Percentiles rank a stretch among this genome's conserved stretches.
phyloP scores from a whole-genome alignment of 2,888 invertebrate genomes.

The Pegoplata infirma region DNA sequence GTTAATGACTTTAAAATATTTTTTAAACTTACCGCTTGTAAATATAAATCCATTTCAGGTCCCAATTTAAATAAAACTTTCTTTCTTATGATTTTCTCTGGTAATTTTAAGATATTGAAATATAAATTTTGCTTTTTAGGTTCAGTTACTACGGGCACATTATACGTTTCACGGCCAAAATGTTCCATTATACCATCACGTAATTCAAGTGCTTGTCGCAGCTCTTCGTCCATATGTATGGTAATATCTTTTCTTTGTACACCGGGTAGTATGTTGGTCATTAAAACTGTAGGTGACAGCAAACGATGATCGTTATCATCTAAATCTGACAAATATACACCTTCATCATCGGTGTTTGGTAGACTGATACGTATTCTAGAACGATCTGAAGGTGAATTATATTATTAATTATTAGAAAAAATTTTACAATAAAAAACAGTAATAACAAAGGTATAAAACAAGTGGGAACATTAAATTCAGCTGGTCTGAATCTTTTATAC shows the following conservation, averaged over 20 bases:
- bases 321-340: constrained; percentile 74
- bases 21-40: constrained; percentile 70
- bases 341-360: constrained; percentile 73
- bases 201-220: constrained; percentile 62
- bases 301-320: constrained; percentile 71
- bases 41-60: constrained; percentile 69
- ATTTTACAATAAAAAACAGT: constrained; percentile 4
- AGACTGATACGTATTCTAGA: constrained; percentile 63
- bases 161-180: constrained; percentile 54
- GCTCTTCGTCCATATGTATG: constrained; percentile 69
- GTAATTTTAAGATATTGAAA: constrained; percentile 68
- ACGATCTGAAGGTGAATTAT: background rate
- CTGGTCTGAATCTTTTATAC: too few relatives aligned
- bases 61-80: constrained; percentile 67
- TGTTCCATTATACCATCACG: constrained; percentile 54
- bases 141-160: constrained; percentile 52
- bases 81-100: constrained; percentile 64
- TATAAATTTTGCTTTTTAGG: constrained; percentile 33
- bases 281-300: constrained; percentile 70
- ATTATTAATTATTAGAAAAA: too few relatives aligned
- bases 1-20: background rate
- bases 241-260: constrained; percentile 68
- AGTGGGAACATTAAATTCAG: too few relatives aligned
- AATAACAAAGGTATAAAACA: background rate
- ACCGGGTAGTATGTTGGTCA: constrained; percentile 70